Conservation (phyloP, 2,797 vertebrate species). For the Eptatretus atami region DNA sequence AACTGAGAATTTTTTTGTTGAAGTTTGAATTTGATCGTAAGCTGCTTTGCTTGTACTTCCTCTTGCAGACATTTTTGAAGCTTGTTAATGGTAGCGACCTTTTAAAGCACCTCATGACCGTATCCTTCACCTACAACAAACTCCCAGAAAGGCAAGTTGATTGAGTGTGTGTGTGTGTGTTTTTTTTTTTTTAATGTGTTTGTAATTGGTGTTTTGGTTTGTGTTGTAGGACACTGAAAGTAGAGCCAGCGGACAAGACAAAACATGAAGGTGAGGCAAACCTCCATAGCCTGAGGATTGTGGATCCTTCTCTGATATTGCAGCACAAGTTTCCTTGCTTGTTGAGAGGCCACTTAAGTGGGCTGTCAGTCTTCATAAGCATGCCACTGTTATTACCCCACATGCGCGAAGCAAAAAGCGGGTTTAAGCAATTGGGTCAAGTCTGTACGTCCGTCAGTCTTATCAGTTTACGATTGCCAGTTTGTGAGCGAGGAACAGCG, state of each 20-base stretch:
- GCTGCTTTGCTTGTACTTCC: background rate
- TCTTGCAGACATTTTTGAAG: slow-evolving; percentile 57
- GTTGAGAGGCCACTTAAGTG: no score
- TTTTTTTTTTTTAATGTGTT: no score
- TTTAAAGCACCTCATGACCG: slow-evolving; percentile 80
- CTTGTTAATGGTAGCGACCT: slow-evolving; percentile 78
- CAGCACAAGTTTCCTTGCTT: no score
- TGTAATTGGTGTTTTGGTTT: background rate
- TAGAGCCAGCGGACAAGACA: slow-evolving; percentile 77
- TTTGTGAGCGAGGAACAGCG: no score
- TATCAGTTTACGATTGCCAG: no score
- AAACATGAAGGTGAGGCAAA: slow-evolving; percentile 51
- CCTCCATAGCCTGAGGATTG: no score
- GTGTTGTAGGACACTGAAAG: slow-evolving; percentile 45
- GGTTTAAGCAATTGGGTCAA: no score
- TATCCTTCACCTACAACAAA: slow-evolving; percentile 96
- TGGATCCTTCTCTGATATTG: no score
- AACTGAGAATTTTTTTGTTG: background rate
- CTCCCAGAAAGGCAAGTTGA: slow-evolving; percentile 48
- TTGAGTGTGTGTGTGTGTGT: background rate
- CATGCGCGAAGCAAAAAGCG: no score
- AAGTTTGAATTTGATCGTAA: background rate
- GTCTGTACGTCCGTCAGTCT: no score
- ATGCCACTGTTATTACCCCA: no score
- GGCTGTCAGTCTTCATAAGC: no score